Percentiles rank a stretch among this genome's conserved stretches.
Evolutionary conservation across 2,113 vertebrate genomes (phyloP).

Genomic region (Crocuta crocuta): DNA sequence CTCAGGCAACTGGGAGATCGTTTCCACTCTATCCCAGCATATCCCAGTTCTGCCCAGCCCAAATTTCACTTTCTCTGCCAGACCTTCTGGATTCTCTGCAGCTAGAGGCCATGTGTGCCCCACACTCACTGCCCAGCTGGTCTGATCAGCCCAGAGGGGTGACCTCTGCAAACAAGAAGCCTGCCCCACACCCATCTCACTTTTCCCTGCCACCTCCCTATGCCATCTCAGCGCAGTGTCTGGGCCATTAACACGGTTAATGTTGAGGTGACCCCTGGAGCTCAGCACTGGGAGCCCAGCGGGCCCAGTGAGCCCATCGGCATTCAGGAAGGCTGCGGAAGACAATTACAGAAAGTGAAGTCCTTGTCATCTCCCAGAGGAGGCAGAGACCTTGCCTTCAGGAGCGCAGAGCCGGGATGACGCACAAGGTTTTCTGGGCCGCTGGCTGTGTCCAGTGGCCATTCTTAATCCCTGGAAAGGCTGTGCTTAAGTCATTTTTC

Average conservation of each 20-base stretch:
- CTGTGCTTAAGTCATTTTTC: constrained; percentile 3
- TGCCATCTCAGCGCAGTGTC: accelerated
- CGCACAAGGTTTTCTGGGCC: not conserved
- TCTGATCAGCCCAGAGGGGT: not conserved
- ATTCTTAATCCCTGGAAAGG: constrained; percentile 22
- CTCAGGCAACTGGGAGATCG: not conserved
- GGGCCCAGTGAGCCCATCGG: not conserved
- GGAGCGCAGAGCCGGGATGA: not conserved
- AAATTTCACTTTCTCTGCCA: not conserved
- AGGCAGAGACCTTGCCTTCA: not conserved
- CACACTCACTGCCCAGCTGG: not conserved
- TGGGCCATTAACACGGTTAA: not conserved
- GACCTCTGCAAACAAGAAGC: not conserved
- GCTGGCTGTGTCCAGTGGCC: not conserved
- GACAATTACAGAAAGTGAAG: not conserved
- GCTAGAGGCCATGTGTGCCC: not conserved
- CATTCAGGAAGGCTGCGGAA: not conserved
- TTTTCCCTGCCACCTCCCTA: not conserved
- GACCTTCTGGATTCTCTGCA: not conserved
- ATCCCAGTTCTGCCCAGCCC: not conserved
- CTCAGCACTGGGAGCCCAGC: not conserved
- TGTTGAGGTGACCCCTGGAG: too few relatives aligned
- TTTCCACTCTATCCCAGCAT: not conserved
- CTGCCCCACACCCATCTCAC: too few relatives aligned
- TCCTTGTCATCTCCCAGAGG: not conserved